These are phyloP conservation scores for Toxotes lorentzi DNA, from an alignment of 2,797 vertebrate species.

Conservation along the genomic window DNA sequence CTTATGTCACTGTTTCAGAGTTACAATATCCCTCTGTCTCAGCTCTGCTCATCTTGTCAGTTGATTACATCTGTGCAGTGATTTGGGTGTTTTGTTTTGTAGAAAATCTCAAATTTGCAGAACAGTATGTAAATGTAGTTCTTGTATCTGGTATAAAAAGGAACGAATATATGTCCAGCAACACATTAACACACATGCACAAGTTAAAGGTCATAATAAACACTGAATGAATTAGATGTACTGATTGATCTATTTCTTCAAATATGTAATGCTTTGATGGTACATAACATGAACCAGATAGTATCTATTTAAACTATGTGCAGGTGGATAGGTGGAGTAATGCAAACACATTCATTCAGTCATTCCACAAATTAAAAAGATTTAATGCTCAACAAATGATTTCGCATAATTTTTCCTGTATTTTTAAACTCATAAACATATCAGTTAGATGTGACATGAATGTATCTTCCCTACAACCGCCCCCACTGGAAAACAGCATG, in stretches of 20 bases:
- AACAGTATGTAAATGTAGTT: neutral
- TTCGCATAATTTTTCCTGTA: no score
- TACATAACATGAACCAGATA: no score
- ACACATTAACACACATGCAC: no score
- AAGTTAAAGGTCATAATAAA: no score
- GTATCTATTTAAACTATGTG: no score
- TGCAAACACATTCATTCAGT: no score
- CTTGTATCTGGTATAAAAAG: neutral
- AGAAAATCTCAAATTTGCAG: neutral
- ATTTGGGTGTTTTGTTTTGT: constrained; percentile 15
- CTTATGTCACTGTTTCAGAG: constrained; percentile 62
- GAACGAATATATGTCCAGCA: neutral
- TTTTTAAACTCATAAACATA: no score
- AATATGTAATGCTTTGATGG: no score
- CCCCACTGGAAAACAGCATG: neutral
- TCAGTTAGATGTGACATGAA: neutral
- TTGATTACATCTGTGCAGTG: constrained; percentile 45
- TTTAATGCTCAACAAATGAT: no score
- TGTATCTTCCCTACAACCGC: neutral
- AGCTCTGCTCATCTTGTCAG: constrained; percentile 51
- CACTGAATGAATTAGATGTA: neutral
- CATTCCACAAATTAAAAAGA: no score
- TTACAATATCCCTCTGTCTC: constrained; percentile 62
- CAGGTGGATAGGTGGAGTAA: no score
- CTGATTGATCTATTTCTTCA: neutral